Evolutionary conservation across 2,888 invertebrate genomes (phyloP).

Genomic region (Plagodis dolabraria): DNA sequence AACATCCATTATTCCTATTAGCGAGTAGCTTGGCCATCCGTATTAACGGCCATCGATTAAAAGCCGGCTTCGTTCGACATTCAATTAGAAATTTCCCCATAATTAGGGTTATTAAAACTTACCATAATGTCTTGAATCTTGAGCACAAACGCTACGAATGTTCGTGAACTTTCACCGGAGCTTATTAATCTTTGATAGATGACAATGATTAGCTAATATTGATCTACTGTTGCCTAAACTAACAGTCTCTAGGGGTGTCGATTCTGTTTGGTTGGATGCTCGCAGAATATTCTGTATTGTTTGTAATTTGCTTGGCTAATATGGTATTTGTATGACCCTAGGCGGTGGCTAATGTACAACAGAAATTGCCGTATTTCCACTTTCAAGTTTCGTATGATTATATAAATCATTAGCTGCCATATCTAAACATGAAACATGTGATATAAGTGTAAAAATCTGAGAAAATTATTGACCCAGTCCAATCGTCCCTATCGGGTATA

Average conservation of each 20-base stretch:
- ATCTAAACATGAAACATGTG: neutral
- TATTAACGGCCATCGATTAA: constrained; percentile 20
- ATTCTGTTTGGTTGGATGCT: neutral
- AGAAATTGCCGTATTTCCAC: too few relatives aligned
- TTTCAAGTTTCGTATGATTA: too few relatives aligned
- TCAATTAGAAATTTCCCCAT: constrained; percentile 16
- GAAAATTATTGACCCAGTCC: constrained; percentile 1
- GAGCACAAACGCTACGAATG: constrained; percentile 8
- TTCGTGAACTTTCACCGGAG: constrained; percentile 12
- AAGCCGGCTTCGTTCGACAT: constrained; percentile 11
- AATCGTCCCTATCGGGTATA: constrained; percentile 7
- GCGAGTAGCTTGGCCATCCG: constrained; percentile 4
- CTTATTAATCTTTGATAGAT: constrained; percentile 23
- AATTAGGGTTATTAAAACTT: constrained; percentile 21
- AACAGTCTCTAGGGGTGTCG: constrained; percentile 3
- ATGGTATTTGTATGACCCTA: too few relatives aligned
- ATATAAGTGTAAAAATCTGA: neutral
- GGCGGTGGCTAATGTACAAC: too few relatives aligned
- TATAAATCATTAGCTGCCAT: neutral
- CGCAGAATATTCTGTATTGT: too few relatives aligned
- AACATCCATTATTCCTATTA: constrained; percentile 10
- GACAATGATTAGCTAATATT: constrained; percentile 19
- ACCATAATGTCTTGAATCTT: constrained; percentile 7
- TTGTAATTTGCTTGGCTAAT: too few relatives aligned
- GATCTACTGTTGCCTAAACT: constrained; percentile 2